Base-by-base conservation (phyloP, 2,888 invertebrate genomes). In the Aricia artaxerxes region DNA sequence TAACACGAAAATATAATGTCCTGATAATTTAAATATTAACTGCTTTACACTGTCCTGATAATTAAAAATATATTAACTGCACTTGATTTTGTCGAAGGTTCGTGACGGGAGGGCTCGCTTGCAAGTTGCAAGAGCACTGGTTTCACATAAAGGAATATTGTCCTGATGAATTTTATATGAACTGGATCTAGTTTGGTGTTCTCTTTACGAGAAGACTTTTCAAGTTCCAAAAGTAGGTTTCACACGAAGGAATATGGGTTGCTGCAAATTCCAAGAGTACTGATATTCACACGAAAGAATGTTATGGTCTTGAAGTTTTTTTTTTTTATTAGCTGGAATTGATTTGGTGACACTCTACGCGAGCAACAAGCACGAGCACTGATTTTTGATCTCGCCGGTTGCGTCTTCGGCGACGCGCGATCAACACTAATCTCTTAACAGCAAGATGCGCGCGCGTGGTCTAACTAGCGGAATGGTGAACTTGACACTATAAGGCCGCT, bases 401-500 rank as follows among this genome's bases (percentile, higher is more conserved):
- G 64, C 31, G 24, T 64, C 64, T 31, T 31, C 64, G 24, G 31
- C 69, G 13, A 69, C 69, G 69, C 64, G 64, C 69, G 35, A 69
- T 0, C 69, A 35, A 69, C 35, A 69, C 69, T 69, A 69, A 69
- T 69, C 69, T 69, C 35, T 38, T 69, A 69, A 69, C 69, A 69
- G 35, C 35, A 69, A 38, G 69, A 69, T 31, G 31, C 64, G 64
- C 64, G 69, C 69, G 69, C 69, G 35, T 69, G 69, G 69, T 69
- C 69, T 69, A 35, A 38, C 69, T 31, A 64, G 69, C 73, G 40
- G 40, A 38, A 72, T 44, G 7, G 11, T 73, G 73, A 73, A 73
- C 73, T 73, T 73, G 73, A 73, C 73, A 73, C 40, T 38, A 31
- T 64, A 69, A 69, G 35, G 69, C 35, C 35, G 35, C 35, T 69